Conservation (phyloP, 2,797 vertebrate species). For the Premnoplex brunnescens region DNA sequence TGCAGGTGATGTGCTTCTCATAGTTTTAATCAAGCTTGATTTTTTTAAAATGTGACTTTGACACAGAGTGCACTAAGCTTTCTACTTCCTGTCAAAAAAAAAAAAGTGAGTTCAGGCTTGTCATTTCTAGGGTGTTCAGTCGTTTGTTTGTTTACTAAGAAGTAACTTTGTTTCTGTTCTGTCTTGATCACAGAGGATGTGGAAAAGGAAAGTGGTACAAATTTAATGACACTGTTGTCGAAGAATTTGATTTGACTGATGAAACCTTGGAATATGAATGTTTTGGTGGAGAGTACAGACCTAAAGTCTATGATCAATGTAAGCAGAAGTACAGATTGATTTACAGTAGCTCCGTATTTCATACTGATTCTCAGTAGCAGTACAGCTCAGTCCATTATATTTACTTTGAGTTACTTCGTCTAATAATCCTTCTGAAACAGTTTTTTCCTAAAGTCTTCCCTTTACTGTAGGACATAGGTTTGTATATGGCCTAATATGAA, state of each 20-base stretch:
- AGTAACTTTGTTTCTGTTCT: conserved; percentile 11
- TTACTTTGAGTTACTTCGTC: background rate
- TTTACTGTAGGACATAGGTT: background rate
- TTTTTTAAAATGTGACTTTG: background rate
- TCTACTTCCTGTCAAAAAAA: background rate
- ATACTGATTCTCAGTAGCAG: background rate
- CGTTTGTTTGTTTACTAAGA: background rate
- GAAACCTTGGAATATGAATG: conserved; percentile 97
- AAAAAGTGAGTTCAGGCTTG: background rate
- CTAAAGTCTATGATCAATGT: conserved; percentile 99
- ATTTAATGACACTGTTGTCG: conserved; percentile 96
- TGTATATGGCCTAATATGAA: background rate
- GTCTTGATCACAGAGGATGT: conserved; percentile 79
- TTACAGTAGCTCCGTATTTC: background rate
- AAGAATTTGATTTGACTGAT: conserved; percentile 97
- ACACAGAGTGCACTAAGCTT: background rate
- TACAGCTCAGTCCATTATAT: background rate
- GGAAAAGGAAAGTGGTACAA: conserved; percentile 97
- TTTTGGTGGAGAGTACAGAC: conserved; percentile 97
- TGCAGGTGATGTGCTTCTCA: background rate
- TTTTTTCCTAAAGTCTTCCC: background rate
- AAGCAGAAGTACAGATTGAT: conserved; percentile 63
- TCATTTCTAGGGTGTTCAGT: background rate
- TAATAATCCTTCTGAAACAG: background rate
- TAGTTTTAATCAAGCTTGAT: background rate